These are phyloP conservation scores for Ectemnius lituratus DNA, from an alignment of 2,888 invertebrate genomes.

Conservation along the genomic window DNA sequence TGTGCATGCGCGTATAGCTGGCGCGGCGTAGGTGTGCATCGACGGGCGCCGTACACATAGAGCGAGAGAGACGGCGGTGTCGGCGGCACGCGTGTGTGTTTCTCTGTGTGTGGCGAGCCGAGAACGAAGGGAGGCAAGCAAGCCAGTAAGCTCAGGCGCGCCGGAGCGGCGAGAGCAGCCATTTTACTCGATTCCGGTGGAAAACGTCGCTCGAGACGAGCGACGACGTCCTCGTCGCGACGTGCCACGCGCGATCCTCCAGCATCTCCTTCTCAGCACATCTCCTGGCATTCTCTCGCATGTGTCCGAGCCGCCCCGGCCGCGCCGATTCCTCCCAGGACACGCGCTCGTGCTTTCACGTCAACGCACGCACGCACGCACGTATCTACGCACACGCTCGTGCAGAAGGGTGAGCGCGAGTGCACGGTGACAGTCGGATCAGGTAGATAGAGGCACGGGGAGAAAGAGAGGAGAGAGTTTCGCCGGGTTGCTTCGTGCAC, in stretches of 20 bases:
- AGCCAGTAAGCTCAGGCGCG: conserved; percentile 77
- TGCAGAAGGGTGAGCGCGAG: not conserved
- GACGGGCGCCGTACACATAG: conserved; percentile 40
- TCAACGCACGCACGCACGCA: too few relatives aligned
- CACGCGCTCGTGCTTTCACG: too few relatives aligned
- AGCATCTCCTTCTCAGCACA: not conserved
- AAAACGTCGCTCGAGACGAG: conserved; percentile 55
- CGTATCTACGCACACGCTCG: too few relatives aligned
- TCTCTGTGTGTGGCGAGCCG: conserved; percentile 71
- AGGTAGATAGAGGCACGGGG: conserved; percentile 25
- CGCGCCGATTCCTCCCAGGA: not conserved
- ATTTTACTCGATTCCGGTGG: conserved; percentile 75
- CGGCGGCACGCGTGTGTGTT: conserved; percentile 35
- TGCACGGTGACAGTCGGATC: conserved; percentile 9
- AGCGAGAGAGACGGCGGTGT: not conserved
- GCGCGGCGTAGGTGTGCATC: conserved; percentile 33
- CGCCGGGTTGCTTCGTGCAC: conserved; percentile 47
- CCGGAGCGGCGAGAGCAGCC: conserved; percentile 77
- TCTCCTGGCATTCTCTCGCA: not conserved
- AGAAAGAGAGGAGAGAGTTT: not conserved
- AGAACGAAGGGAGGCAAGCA: conserved; percentile 77
- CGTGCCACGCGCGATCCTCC: conserved; percentile 19
- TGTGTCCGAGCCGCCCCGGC: not conserved
- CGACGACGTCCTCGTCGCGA: conserved; percentile 27
- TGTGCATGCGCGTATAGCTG: conserved; percentile 21